Percentiles rank a stretch among this genome's conserved stretches.
These are phyloP conservation scores for Mactromeris polynyma DNA, from an alignment of 2,888 invertebrate genomes.

Conservation along the genomic window DNA sequence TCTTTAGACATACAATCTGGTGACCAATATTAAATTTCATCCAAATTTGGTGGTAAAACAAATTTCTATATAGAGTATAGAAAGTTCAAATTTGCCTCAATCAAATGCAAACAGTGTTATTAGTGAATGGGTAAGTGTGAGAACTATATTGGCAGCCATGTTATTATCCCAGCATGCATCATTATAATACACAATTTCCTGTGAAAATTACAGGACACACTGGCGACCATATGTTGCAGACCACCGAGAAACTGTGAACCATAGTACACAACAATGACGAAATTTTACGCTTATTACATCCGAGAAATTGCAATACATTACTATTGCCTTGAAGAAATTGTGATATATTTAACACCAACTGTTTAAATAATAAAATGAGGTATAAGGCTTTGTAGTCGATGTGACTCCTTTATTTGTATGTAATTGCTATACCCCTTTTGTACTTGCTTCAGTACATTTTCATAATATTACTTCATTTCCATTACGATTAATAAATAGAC, in stretches of 20 bases:
- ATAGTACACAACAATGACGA: neutral
- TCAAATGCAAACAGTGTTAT: neutral
- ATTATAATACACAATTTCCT: neutral
- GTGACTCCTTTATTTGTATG: no score
- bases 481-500: neutral
- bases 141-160: neutral
- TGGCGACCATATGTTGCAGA: neutral
- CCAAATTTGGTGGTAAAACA: neutral
- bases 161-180: slow-evolving; percentile 7
- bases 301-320: neutral
- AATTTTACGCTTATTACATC: neutral
- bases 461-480: neutral
- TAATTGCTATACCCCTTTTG: neutral
- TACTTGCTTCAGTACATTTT: neutral
- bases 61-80: neutral
- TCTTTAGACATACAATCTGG: no score
- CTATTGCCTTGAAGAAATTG: neutral
- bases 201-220: neutral
- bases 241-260: neutral
- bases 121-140: neutral
- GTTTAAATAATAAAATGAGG: no score
- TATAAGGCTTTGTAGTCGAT: no score
- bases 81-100: neutral
- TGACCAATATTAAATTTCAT: neutral
- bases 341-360: neutral